Conservation (phyloP, 2,888 invertebrate genomes). For the Plebejus argus region DNA sequence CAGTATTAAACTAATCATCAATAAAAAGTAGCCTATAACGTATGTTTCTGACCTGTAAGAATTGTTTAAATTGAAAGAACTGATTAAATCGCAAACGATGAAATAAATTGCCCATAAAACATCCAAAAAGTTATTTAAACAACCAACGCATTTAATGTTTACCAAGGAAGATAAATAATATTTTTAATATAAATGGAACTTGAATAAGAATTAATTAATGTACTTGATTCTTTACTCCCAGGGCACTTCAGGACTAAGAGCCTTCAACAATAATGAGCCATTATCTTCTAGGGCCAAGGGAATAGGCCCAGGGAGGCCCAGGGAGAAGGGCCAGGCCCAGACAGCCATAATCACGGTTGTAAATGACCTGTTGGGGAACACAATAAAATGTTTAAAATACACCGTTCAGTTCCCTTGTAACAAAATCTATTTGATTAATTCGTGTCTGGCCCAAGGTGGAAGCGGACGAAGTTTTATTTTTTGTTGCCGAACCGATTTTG, state of each 20-base stretch:
- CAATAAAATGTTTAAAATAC: slow-evolving; percentile 22
- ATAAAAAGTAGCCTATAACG: too few species aligned
- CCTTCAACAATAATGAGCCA: slow-evolving; percentile 11
- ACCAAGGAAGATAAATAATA: too few species aligned
- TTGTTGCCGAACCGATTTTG: too few species aligned
- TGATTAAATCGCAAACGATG: too few species aligned
- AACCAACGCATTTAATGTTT: too few species aligned
- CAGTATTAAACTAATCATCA: too few species aligned
- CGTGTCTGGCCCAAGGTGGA: slow-evolving; percentile 39
- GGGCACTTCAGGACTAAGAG: not conserved
- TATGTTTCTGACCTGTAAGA: too few species aligned
- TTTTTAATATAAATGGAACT: not conserved
- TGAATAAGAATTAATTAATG: not conserved
- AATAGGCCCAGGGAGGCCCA: not conserved
- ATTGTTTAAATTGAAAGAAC: too few species aligned
- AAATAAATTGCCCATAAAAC: too few species aligned
- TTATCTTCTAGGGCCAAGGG: not conserved
- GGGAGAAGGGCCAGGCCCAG: not conserved
- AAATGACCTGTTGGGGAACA: slow-evolving; percentile 25
- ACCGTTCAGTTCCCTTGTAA: slow-evolving; percentile 44
- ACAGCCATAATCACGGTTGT: not conserved
- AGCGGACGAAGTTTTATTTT: not conserved
- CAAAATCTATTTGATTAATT: slow-evolving; percentile 52
- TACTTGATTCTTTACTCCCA: not conserved
- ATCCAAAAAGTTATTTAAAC: too few species aligned